Evolutionary conservation across 2,113 vertebrate species (phyloP), one percentile per base, ranked within the genome.

Genomic region (Mormyrus iriodes): DNA sequence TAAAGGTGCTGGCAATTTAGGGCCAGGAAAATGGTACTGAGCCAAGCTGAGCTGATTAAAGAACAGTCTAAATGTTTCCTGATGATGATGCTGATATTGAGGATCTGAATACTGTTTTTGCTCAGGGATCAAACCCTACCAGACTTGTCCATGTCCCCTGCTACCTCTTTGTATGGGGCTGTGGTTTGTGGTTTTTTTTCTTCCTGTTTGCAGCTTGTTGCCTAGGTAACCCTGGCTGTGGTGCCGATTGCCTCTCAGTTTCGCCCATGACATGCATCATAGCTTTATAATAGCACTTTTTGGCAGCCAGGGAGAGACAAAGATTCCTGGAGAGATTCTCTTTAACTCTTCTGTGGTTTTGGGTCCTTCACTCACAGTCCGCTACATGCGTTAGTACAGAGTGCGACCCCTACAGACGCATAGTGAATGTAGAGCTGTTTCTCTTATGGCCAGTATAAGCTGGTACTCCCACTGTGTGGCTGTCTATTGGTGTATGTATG

Each of bases 131-230:
- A 69, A 12, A n/a, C 73, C 12, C 17, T 79, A 19, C 7, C 35
- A 42, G 35, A 79, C 35, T 19, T 79, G 73, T 79, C 35, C 73
- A 19, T 79, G 35, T 42, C 73, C 31, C 5, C 12, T 79, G 2
- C 35, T 79, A 42, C 31, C 31, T 42, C 35, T 39, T 35, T n/a
- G 21, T 84, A 46, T 84, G 42, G 48, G 82, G 44, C 44, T n/a
- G 44, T 84, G 82, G 82, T 48, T 84, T 48, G 17, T 44, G 24
- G 21, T 48, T 84, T 35, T 82, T 46, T 48, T 84, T 4, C 42
- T 79, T 48, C 82, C 82, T 84, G 82, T 84, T 84, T 84, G 44
- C 24, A n/a, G 82, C 19, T n/a, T 46, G 82, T 84, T 84, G 42
- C 82, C 82, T 84, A 84, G 82, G 82, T n/a, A 48, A 84, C 82